Percentiles rank a stretch among this genome's conserved stretches.
These are phyloP conservation scores for Rhabdomys dilectus DNA, from an alignment of 2,113 vertebrate species.

Conservation along the genomic window DNA sequence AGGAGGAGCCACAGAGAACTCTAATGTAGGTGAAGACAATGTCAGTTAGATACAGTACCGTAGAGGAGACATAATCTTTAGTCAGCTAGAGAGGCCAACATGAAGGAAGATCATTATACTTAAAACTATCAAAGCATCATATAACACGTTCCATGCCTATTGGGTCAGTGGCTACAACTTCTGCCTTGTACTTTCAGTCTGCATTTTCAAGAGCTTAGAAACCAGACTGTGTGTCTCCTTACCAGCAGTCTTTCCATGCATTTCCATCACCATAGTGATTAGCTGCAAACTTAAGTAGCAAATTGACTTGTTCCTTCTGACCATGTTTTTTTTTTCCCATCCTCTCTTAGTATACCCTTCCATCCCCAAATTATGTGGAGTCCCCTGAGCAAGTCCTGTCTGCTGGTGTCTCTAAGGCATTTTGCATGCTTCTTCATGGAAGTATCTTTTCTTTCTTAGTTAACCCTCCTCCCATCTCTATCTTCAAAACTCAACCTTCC, in stretches of 20 bases:
- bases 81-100: not conserved
- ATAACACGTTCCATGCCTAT: rapidly evolving
- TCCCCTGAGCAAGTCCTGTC: not conserved
- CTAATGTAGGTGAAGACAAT: rapidly evolving
- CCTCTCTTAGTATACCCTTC: not conserved
- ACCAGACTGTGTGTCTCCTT: not conserved
- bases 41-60: not conserved
- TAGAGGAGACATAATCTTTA: not conserved
- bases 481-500: not conserved
- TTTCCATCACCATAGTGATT: not conserved
- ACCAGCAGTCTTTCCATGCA: not conserved
- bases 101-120: not conserved
- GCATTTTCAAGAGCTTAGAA: not conserved
- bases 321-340: not conserved
- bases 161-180: rapidly evolving
- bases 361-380: not conserved
- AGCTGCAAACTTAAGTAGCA: not conserved
- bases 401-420: not conserved
- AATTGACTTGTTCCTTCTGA: not conserved
- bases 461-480: not conserved
- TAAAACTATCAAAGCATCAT: not conserved
- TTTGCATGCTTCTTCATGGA: not conserved
- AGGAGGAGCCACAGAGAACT: not conserved
- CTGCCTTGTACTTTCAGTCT: not conserved
- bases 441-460: rapidly evolving